Base-by-base conservation (phyloP, 2,797 vertebrate genomes). In the Paedocypris micromegethes region DNA sequence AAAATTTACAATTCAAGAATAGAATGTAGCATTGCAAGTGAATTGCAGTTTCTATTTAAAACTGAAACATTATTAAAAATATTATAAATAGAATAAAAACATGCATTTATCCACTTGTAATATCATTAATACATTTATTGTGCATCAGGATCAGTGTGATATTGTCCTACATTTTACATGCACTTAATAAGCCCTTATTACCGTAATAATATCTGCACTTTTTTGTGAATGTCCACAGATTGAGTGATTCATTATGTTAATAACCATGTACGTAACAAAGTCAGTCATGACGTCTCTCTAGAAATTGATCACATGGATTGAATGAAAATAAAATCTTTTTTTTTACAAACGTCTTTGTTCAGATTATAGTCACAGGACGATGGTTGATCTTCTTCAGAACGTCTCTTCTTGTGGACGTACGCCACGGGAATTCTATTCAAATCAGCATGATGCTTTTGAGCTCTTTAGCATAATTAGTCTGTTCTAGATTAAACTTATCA, bases 181-280 rank as follows among this genome's bases (percentile, higher is more conserved):
- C 75, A 75, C 75, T 76, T 70, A 44, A 44, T 61, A 70, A 49
- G 39, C 9, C 55, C 73, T 62, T 70, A 74, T 82, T 75, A 67
- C 74, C 59, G 56, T 68, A 73, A 78, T 73, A 82, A 73, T 51
- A 64, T 50, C 42, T 38, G 49, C 55, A 58, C 77, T 72, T 75
- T 82, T 85, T 81, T 86, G 81, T 70, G 81, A 77, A 81, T 79
- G 81, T 78, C 75, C 64, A 51, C 60, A 60, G 66, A 23, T 23
- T 80, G 77, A 83, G 80, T 83, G 81, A 89, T 87, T 86, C 61
- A 87, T 87, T 83, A 80, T 70, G 73, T 74, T 81, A 58, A 73
- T 75, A 77, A 80, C 77, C 69, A 78, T 78, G 74, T 41, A 5
- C 68, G 73, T 83, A 84, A 86, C 88, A 86, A 87, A 79, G 73